Evolutionary conservation across 2,888 invertebrate species (phyloP), one percentile per base, ranked within the genome.

Genomic region (Tryphoninae sp.): DNA sequence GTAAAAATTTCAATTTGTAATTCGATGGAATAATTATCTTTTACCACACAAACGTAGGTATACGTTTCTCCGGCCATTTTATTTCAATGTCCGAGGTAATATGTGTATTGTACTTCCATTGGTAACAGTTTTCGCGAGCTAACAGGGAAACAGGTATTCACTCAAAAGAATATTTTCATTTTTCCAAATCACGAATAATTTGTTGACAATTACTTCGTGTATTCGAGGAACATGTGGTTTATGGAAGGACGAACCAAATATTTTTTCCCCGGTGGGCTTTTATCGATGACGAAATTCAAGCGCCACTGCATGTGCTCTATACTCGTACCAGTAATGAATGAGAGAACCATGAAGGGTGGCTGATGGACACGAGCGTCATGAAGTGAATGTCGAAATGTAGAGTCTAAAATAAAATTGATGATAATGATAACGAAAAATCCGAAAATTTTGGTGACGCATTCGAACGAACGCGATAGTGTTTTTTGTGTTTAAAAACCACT

Each of bases 11-110:
- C 53, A 53, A 45, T 62, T 8, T 7, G 4, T 23, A 16, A 49
- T 62, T 61, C 40, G 62, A 22, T 61, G 23, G 45, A 23, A 64
- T 45, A 59, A 58, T 58, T 71, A n/a, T 13, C 42, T 45, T 71
- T 71, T 26, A 23, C 45, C 33, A 9, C 4, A 59, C 69, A 23
- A 22, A n/a, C 13, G 13, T 55, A 6, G 1, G 13, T 55, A 6
- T 4, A 13, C 23, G 40, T 58, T n/a, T 42, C 8, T 0, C 23
- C 23, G 23, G 26, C 13, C 42, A 42, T 58, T 23, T 23, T 45
- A 45, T 42, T 23, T 42, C 8, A 26, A 2, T 45, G 16, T 26
- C 7, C 58, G 13, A 71, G 7, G 6, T 45, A 45, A 59, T 59
- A 71, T 45, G 58, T 59, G 58, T 59, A 40, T 33, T 22, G 45